A percentile compares a stretch with the other conserved stretches of the same genome.
Evolutionary conservation across 64 coral and sea anemone species (phyloP).

Genomic region (Stylophora pistillata): DNA sequence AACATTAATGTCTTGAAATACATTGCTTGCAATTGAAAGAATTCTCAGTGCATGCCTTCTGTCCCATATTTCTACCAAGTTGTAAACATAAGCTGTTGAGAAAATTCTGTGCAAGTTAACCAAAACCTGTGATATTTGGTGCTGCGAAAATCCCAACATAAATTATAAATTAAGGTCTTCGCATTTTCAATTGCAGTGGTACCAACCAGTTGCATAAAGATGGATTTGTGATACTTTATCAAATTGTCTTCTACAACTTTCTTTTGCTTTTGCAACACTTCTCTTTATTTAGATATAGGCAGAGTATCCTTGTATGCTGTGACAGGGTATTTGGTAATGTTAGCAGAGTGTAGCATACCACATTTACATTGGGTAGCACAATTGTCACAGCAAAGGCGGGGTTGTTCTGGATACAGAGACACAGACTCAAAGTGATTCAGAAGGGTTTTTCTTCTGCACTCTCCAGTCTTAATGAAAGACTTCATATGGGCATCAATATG

Average conservation of each 20-base stretch:
- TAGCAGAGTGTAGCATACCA: constrained; percentile 55
- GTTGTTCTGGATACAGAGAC: constrained; percentile 47
- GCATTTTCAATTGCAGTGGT: constrained; percentile 51
- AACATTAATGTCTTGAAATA: constrained; percentile 7
- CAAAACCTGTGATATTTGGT: constrained; percentile 56
- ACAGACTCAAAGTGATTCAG: constrained; percentile 40
- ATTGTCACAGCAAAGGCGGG: constrained; percentile 68
- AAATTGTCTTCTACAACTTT: constrained; percentile 20
- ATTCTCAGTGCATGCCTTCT: background rate
- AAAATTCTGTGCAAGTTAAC: constrained; percentile 9
- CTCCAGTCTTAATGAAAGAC: too few relatives aligned
- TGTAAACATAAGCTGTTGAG: background rate
- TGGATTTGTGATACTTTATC: too few relatives aligned
- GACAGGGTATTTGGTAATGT: background rate
- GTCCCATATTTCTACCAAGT: constrained; percentile 13
- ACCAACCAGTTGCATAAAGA: too few relatives aligned
- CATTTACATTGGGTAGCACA: constrained; percentile 66
- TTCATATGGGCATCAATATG: too few relatives aligned
- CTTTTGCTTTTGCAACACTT: background rate
- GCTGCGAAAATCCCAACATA: constrained; percentile 62
- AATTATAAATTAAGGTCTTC: constrained; percentile 64
- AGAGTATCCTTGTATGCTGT: background rate
- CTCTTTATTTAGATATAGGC: too few relatives aligned
- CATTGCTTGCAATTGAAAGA: background rate
- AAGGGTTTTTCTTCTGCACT: constrained; percentile 23